Evolutionary conservation across 2,888 invertebrate species (phyloP).

Genomic region (Diaperis boleti): DNA sequence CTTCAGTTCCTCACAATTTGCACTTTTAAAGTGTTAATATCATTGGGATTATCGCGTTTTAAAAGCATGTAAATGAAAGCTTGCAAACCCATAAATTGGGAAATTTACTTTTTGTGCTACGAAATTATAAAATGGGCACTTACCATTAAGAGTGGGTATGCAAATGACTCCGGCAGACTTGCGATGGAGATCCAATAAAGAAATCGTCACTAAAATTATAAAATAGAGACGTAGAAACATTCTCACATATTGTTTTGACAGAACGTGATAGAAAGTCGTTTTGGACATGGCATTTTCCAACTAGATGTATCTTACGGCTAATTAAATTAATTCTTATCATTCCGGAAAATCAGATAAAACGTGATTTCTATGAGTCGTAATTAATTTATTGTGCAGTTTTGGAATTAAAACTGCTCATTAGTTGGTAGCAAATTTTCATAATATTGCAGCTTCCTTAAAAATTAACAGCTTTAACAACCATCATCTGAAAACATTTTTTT

Average conservation of each 20-base stretch:
- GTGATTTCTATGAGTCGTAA: conserved; percentile 3
- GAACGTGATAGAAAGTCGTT: conserved; percentile 10
- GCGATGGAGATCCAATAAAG: conserved; percentile 27
- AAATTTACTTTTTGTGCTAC: neutral
- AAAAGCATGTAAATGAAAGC: conserved; percentile 5
- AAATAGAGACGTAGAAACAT: conserved; percentile 41
- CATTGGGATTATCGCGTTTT: neutral
- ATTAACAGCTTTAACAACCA: no score
- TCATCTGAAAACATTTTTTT: no score
- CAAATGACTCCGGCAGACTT: conserved; percentile 29
- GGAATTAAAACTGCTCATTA: neutral
- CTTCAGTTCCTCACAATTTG: no score
- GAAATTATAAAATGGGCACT: conserved; percentile 39
- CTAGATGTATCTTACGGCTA: conserved; percentile 31
- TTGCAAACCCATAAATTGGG: neutral
- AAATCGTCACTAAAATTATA: conserved; percentile 35
- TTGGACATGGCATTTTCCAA: conserved; percentile 28
- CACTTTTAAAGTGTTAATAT: neutral
- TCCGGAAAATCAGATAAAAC: neutral
- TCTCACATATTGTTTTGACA: conserved; percentile 36
- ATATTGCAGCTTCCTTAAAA: neutral
- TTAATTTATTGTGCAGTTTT: conserved; percentile 12
- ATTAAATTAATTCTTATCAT: conserved; percentile 13
- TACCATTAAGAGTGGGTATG: conserved; percentile 43
- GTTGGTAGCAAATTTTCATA: conserved; percentile 2